Evolutionary conservation across 1,140 invertebrate genomes (phyloP).

Genomic region (Pseudomyrmex concolor): DNA sequence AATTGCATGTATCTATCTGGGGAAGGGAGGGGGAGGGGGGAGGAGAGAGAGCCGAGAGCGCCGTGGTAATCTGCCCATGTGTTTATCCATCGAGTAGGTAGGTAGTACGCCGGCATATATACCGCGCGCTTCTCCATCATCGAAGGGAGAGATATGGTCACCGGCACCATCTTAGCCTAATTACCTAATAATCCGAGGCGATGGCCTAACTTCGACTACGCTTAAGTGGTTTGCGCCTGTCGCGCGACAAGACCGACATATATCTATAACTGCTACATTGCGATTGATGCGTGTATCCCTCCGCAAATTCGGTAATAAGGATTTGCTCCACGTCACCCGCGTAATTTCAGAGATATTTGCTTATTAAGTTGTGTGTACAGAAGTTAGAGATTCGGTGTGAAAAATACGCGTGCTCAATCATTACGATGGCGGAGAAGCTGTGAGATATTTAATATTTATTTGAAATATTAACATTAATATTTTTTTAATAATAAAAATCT

Average conservation of each 20-base stretch:
- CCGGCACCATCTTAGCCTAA: slow-evolving; percentile 81
- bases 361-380: neutral
- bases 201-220: slow-evolving; percentile 78
- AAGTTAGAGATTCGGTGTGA: neutral
- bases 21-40: too few relatives aligned
- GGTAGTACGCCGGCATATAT: slow-evolving; percentile 71
- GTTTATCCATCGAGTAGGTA: slow-evolving; percentile 82
- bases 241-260: slow-evolving; percentile 66
- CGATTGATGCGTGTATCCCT: slow-evolving; percentile 23
- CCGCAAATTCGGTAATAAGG: slow-evolving; percentile 24
- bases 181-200: slow-evolving; percentile 81
- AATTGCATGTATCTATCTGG: slow-evolving; percentile 83
- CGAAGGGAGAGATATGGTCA: slow-evolving; percentile 70
- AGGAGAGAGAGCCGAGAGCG: slow-evolving; percentile 74
- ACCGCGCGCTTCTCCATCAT: slow-evolving; percentile 76
- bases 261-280: slow-evolving; percentile 70
- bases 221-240: slow-evolving; percentile 71
- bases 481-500: too few relatives aligned
- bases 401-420: neutral
- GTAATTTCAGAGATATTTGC: neutral
- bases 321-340: neutral
- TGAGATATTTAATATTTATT: too few relatives aligned
- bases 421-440: neutral
- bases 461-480: too few relatives aligned
- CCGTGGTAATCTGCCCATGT: slow-evolving; percentile 82